phyloP scores from a whole-genome alignment of 53 echinoderm and acorn worm genomes.

The Mesocentrotus franciscanus region DNA sequence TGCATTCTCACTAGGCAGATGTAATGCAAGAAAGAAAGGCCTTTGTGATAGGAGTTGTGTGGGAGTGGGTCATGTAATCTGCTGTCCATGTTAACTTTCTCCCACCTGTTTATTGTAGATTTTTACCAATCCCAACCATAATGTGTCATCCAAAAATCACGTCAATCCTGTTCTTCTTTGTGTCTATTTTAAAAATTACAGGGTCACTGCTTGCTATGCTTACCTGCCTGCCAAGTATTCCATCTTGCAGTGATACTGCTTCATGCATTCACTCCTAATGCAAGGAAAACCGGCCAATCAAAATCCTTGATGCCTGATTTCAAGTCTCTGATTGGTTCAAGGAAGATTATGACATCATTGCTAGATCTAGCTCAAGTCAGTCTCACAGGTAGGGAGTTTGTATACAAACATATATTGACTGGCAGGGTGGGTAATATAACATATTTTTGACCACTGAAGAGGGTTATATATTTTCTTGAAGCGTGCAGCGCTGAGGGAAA shows the following conservation, averaged over 20 bases:
- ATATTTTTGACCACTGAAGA: not conserved
- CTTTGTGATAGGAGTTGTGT: too few species aligned
- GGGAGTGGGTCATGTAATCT: too few species aligned
- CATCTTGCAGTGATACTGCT: conserved; percentile 11
- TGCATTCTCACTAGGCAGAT: too few species aligned
- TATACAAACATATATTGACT: not conserved
- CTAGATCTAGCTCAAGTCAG: conserved; percentile 10
- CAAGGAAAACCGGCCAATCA: conserved; percentile 40
- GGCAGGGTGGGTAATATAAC: too few species aligned
- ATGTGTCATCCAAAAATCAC: too few species aligned
- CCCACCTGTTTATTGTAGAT: too few species aligned
- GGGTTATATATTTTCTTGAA: not conserved
- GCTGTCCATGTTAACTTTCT: too few species aligned
- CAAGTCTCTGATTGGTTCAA: conserved; percentile 50
- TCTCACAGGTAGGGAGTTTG: not conserved
- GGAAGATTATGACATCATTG: conserved; percentile 41
- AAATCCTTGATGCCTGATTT: not conserved
- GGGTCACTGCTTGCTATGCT: not conserved
- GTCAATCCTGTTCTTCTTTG: too few species aligned
- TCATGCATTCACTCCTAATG: not conserved
- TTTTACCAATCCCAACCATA: too few species aligned
- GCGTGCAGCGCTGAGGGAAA: too few species aligned
- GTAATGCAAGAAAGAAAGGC: too few species aligned
- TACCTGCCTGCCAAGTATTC: not conserved
- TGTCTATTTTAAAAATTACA: not conserved